phyloP scores from a whole-genome alignment of 1,140 invertebrate genomes.

The Drosophila mauritiana region DNA sequence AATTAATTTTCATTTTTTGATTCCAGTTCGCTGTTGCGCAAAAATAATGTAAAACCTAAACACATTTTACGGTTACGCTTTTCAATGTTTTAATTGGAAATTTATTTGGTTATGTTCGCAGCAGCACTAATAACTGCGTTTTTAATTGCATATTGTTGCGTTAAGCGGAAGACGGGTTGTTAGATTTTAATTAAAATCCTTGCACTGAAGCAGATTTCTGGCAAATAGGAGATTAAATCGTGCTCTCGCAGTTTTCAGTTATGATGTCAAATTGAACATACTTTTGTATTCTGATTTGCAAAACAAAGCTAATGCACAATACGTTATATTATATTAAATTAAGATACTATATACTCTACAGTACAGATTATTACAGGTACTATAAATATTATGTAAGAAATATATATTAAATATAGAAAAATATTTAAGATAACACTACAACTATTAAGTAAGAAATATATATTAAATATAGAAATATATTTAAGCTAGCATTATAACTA shows the following conservation, averaged over 20 bases:
- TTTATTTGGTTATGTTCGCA: conserved; percentile 65
- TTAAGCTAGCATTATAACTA: too few relatives aligned
- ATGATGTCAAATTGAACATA: neutral
- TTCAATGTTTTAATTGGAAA: conserved; percentile 68
- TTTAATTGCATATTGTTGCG: conserved; percentile 67
- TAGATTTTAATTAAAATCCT: conserved; percentile 49
- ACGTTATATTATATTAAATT: too few relatives aligned
- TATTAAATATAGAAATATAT: too few relatives aligned
- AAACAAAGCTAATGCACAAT: too few relatives aligned
- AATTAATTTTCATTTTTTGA: conserved; percentile 68
- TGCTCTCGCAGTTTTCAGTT: neutral
- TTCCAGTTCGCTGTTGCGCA: conserved; percentile 9
- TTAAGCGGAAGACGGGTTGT: neutral
- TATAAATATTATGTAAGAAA: too few relatives aligned
- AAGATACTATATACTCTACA: too few relatives aligned
- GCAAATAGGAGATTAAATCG: conserved; percentile 6
- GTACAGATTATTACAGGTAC: too few relatives aligned
- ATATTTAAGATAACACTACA: too few relatives aligned
- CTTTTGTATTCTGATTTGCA: too few relatives aligned
- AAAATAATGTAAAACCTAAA: conserved; percentile 51
- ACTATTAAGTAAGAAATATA: too few relatives aligned
- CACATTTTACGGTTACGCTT: conserved; percentile 16
- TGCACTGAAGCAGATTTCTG: conserved; percentile 1
- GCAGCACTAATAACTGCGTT: conserved; percentile 56
- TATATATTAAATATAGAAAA: too few relatives aligned